A percentile compares a stretch with the other conserved stretches of the same genome.
Conservation (phyloP, 1,140 invertebrate genomes). For the Paraescarpia echinospica region DNA sequence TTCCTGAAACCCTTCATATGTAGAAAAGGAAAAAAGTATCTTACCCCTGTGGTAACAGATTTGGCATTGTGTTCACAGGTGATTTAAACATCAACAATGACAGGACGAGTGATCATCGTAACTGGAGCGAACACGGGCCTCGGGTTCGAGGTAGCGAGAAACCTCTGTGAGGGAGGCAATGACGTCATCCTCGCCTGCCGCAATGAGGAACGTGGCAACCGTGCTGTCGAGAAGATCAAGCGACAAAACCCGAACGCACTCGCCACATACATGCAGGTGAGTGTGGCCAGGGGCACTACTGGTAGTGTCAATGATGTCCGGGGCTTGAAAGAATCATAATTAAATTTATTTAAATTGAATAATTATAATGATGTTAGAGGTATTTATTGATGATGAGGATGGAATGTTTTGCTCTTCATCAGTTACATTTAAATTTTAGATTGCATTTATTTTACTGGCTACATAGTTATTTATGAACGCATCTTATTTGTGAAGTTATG, state of each 20-base stretch:
- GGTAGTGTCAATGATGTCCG: background rate
- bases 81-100: slow-evolving; percentile 32
- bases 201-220: slow-evolving; percentile 58
- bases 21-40: too few species aligned
- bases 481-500: too few species aligned
- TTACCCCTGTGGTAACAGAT: background rate
- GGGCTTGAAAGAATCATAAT: too few species aligned
- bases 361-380: too few species aligned
- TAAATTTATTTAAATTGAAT: too few species aligned
- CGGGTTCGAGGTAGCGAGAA: slow-evolving; percentile 41
- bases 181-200: slow-evolving; percentile 71
- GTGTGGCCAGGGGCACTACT: background rate
- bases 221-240: slow-evolving; percentile 65
- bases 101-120: slow-evolving; percentile 47
- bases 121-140: slow-evolving; percentile 49
- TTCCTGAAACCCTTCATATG: too few species aligned
- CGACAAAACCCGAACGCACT: slow-evolving; percentile 54
- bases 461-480: too few species aligned
- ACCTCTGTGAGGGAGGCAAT: slow-evolving; percentile 47
- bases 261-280: slow-evolving; percentile 44
- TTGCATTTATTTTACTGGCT: too few species aligned
- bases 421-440: too few species aligned
- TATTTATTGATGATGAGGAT: too few species aligned
- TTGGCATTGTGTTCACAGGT: background rate
- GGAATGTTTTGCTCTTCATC: too few species aligned